Evolutionary conservation across 2,888 invertebrate genomes (phyloP).

Genomic region (Gymnoscelis rufifasciata): DNA sequence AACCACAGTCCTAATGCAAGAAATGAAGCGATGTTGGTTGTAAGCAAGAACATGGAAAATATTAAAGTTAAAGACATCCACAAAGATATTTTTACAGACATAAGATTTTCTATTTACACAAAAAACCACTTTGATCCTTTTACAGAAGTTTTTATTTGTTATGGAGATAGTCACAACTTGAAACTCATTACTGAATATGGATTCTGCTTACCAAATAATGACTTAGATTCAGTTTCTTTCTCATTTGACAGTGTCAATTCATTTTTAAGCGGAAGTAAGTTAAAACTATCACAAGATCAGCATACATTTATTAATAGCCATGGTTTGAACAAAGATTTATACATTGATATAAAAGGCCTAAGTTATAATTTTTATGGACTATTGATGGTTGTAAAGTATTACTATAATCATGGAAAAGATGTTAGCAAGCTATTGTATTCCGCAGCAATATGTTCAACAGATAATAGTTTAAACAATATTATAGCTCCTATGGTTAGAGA

Average conservation of each 20-base stretch:
- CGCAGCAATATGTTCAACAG: conserved; percentile 62
- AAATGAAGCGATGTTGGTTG: conserved; percentile 72
- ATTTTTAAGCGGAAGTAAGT: conserved; percentile 52
- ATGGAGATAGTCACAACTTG: conserved; percentile 89
- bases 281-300: conserved; percentile 75
- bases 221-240: conserved; percentile 83
- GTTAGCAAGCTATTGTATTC: conserved; percentile 67
- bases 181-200: conserved; percentile 93
- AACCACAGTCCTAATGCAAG: conserved; percentile 86
- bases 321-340: conserved; percentile 80
- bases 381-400: conserved; percentile 68
- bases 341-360: conserved; percentile 80
- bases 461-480: conserved; percentile 57
- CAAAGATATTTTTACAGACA: conserved; percentile 55
- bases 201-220: conserved; percentile 85
- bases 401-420: conserved; percentile 57
- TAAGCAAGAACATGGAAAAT: conserved; percentile 52
- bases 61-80: conserved; percentile 47
- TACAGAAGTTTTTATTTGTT: conserved; percentile 92
- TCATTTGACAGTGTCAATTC: conserved; percentile 73
- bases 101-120: conserved; percentile 69
- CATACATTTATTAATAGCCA: conserved; percentile 82
- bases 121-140: conserved; percentile 78
- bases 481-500: conserved; percentile 57
- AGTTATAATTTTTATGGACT: conserved; percentile 83